Conservation (phyloP, 2,797 vertebrate species). For the Tolypeutes matacus region DNA sequence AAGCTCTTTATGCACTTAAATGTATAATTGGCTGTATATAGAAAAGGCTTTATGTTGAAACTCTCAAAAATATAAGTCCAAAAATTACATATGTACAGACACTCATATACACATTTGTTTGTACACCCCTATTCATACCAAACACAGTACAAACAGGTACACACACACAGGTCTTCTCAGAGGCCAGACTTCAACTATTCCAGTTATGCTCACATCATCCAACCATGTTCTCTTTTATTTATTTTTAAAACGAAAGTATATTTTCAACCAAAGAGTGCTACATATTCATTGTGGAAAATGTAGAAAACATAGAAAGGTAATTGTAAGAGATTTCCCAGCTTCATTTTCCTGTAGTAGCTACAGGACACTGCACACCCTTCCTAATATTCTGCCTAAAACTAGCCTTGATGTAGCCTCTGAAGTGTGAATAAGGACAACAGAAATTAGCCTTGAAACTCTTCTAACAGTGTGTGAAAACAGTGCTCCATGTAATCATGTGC, state of each 20-base stretch:
- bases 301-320: not conserved
- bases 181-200: not conserved
- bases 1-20: not conserved
- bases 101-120: not conserved
- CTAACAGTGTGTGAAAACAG: not conserved
- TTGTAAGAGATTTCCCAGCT: not conserved
- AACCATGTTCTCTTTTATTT: not conserved
- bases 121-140: not conserved
- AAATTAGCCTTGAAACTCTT: not conserved
- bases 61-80: not conserved
- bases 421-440: not conserved
- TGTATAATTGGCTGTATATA: not conserved
- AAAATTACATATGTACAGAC: not conserved
- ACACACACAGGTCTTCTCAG: not conserved
- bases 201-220: not conserved
- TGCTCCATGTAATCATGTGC: not conserved
- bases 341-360: not conserved
- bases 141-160: not conserved
- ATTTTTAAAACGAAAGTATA: not conserved
- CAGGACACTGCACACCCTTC: no score
- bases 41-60: not conserved
- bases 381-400: not conserved
- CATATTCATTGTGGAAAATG: not conserved
- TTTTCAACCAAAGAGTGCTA: not conserved
- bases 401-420: not conserved